phyloP scores from a whole-genome alignment of 2,888 invertebrate species.

The Agrotis ipsilon region DNA sequence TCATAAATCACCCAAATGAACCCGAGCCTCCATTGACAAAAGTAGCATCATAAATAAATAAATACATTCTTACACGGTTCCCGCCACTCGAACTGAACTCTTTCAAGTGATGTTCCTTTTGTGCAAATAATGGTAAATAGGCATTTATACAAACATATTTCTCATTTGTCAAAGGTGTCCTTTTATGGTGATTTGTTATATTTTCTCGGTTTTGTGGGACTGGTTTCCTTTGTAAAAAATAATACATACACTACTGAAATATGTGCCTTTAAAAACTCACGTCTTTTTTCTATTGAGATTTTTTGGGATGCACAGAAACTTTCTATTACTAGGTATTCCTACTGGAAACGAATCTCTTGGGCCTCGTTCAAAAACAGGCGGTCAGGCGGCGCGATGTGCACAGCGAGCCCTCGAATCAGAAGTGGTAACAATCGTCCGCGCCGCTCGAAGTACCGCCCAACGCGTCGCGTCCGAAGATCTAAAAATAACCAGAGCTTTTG shows the following conservation, averaged over 20 bases:
- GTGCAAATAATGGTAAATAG: constrained; percentile 75
- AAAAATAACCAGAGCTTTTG: too few relatives aligned
- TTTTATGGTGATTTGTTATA: constrained; percentile 61
- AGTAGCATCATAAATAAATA: constrained; percentile 85
- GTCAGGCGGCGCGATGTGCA: too few relatives aligned
- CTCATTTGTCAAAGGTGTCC: constrained; percentile 64
- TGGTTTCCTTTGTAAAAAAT: constrained; percentile 21
- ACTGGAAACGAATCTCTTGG: too few relatives aligned
- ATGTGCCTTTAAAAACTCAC: background rate
- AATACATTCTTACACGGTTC: constrained; percentile 78
- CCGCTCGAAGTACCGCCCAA: too few relatives aligned
- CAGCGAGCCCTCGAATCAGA: too few relatives aligned
- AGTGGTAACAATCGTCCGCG: too few relatives aligned
- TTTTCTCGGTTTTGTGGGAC: constrained; percentile 30
- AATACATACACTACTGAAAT: constrained; percentile 15
- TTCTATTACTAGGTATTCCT: too few relatives aligned
- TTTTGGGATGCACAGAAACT: too few relatives aligned
- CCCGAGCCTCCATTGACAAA: constrained; percentile 83
- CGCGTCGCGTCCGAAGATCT: too few relatives aligned
- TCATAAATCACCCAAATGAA: constrained; percentile 86
- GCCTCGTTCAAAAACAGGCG: too few relatives aligned
- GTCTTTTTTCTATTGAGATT: too few relatives aligned
- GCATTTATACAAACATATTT: constrained; percentile 66
- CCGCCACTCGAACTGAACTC: constrained; percentile 71
- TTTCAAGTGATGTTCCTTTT: constrained; percentile 74